Evolutionary conservation across 2,888 invertebrate genomes (phyloP).

Genomic region (Caenorhabditis becei): DNA sequence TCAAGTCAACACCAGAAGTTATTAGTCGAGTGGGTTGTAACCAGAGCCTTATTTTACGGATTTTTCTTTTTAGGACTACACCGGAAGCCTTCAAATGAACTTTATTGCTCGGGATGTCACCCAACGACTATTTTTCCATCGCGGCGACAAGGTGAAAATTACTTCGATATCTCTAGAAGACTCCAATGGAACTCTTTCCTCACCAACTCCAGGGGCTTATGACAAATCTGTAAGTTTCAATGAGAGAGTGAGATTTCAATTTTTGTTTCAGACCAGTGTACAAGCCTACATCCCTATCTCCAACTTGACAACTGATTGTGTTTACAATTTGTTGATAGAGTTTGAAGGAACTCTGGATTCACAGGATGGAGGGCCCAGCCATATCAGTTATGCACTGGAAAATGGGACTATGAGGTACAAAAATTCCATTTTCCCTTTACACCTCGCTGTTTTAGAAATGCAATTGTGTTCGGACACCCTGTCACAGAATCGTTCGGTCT

Average conservation of each 20-base stretch:
- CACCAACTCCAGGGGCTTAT: constrained; percentile 46
- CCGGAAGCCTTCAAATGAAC: constrained; percentile 43
- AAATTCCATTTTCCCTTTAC: background rate
- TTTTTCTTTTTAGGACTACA: constrained; percentile 51
- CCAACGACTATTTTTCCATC: constrained; percentile 56
- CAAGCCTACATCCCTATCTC: constrained; percentile 49
- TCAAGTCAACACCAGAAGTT: constrained; percentile 25
- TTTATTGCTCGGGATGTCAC: constrained; percentile 54
- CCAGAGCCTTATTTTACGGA: no score
- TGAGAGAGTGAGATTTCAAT: background rate
- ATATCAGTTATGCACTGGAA: constrained; percentile 13
- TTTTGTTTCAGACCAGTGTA: constrained; percentile 42
- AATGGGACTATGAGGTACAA: constrained; percentile 24
- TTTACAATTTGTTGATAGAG: constrained; percentile 35
- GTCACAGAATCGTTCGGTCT: constrained; percentile 41
- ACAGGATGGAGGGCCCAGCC: constrained; percentile 17
- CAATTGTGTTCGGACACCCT: constrained; percentile 45
- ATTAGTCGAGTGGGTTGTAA: constrained; percentile 13
- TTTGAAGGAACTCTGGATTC: constrained; percentile 39
- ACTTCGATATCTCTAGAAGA: constrained; percentile 38
- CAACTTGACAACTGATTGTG: constrained; percentile 35
- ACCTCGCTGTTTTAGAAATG: constrained; percentile 32
- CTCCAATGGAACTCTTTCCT: constrained; percentile 19
- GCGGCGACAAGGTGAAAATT: constrained; percentile 45
- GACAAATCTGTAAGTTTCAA: constrained; percentile 42